Conservation (phyloP, 1,140 invertebrate genomes). For the Sycobia sp. region DNA sequence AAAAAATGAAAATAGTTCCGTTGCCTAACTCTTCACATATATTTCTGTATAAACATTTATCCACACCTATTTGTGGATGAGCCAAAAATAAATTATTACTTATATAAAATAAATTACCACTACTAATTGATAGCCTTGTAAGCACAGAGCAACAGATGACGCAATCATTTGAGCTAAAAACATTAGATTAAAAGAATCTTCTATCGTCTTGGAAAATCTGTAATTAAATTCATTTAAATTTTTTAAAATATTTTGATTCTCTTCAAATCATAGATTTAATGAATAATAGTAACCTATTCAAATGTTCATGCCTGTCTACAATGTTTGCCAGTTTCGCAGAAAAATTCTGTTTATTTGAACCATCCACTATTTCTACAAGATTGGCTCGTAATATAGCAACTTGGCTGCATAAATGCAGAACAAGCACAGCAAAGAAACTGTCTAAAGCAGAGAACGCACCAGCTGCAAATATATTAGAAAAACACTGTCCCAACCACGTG, state of each 20-base stretch:
- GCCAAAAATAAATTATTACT: neutral
- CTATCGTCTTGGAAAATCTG: slow-evolving; percentile 20
- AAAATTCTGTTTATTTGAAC: neutral
- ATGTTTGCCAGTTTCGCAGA: neutral
- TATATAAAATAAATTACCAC: neutral
- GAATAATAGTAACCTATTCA: neutral
- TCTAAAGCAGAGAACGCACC: slow-evolving; percentile 56
- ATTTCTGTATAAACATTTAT: no score
- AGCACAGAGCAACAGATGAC: slow-evolving; percentile 15
- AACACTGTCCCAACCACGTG: slow-evolving; percentile 56
- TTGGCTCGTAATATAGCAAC: slow-evolving; percentile 33
- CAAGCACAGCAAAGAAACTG: slow-evolving; percentile 52
- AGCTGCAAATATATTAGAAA: slow-evolving; percentile 48
- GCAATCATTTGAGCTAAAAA: slow-evolving; percentile 15
- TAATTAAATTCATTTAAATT: neutral
- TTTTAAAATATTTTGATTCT: neutral
- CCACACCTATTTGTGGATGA: no score
- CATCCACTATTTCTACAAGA: neutral
- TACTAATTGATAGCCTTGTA: slow-evolving; percentile 24
- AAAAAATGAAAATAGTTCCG: no score
- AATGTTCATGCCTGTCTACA: slow-evolving; percentile 15
- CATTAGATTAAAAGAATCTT: slow-evolving; percentile 28
- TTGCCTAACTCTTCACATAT: no score
- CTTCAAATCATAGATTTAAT: neutral
- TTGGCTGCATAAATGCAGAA: slow-evolving; percentile 57